Conservation (phyloP, 1,140 invertebrate species). For the Pseudomyrmex cubaensis region DNA sequence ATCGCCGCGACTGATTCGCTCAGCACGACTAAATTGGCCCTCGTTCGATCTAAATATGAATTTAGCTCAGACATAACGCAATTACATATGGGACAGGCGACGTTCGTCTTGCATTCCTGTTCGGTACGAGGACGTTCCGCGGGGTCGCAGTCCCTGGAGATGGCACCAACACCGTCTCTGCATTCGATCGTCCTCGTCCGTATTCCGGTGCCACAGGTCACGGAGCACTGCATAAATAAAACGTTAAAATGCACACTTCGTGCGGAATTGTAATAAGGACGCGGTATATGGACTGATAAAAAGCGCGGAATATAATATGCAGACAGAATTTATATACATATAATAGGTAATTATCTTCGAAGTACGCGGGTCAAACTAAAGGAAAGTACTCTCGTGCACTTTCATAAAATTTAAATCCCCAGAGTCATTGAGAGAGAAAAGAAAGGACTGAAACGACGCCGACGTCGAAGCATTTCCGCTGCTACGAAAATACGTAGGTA, state of each 20-base stretch:
- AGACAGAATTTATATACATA: neutral
- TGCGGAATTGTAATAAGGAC: conserved; percentile 40
- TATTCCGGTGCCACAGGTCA: conserved; percentile 93
- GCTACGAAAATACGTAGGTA: conserved; percentile 44
- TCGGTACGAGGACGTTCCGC: conserved; percentile 82
- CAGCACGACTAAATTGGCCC: neutral
- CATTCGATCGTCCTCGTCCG: conserved; percentile 94
- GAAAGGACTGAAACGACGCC: neutral
- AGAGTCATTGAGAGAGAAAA: conserved; percentile 41
- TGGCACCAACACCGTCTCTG: conserved; percentile 85
- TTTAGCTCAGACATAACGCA: conserved; percentile 53
- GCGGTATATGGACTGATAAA: conserved; percentile 29
- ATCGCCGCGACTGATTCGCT: neutral
- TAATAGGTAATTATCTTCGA: neutral
- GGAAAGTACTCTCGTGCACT: neutral
- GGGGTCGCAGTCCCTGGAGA: conserved; percentile 85
- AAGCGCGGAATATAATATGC: conserved; percentile 19
- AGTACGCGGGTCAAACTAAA: neutral
- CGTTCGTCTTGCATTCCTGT: conserved; percentile 82
- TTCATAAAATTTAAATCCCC: conserved; percentile 67
- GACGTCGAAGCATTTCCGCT: conserved; percentile 22
- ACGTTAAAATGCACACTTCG: conserved; percentile 61
- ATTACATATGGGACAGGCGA: conserved; percentile 82
- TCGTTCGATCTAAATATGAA: conserved; percentile 17
- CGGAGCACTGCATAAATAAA: conserved; percentile 90